Evolutionary conservation across 2,113 vertebrate species (phyloP), one percentile per base, ranked within the genome.

Genomic region (Hydropotes inermis): DNA sequence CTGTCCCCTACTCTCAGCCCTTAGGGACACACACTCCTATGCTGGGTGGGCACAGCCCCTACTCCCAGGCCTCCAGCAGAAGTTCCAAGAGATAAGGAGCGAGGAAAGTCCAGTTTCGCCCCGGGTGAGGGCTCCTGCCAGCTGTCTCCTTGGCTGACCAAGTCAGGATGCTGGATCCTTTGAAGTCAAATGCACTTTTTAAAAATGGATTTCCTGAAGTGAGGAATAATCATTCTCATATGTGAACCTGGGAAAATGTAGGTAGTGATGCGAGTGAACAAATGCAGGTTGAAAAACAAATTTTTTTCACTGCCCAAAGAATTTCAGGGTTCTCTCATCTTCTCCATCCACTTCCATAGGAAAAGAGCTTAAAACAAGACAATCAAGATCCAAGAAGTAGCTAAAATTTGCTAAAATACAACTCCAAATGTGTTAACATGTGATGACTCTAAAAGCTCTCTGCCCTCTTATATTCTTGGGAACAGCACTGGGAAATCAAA

Each of bases 181-280:
- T 92, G 91, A 97, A 97, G 85, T 33, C 84, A 95, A 87, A 85
- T 54, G 84, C 33, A 82, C 57, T 87, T 92, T 96, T 90, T 8
- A 67, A 91, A 97, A 88, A 89, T 15, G 39, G 79, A 94, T 95
- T 92, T 97, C 95, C 97, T 97, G 84, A 96, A 96, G 61, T 89
- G 79, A 97, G 61, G 74, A 95, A 95, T 97, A 96, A 97, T 96
- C 95, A 84, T 96, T 97, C 97, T 98, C 95, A 94, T 55, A 94
- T 96, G 98, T 70, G 79, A 96, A 91, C 57, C 76, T 81, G 87
- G 83, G 5, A 36, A 97, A 67, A 95, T 55, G 84, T 70, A 92
- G 84, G 85, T 97, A 94, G 85, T 91, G 61, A 97, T 3, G 7
- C 58, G 74, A 87, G 54, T 54, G 87, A 94, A 61, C 87, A 92